Base-by-base conservation (phyloP, 2,113 vertebrate genomes). In the Nettapus auritus region DNA sequence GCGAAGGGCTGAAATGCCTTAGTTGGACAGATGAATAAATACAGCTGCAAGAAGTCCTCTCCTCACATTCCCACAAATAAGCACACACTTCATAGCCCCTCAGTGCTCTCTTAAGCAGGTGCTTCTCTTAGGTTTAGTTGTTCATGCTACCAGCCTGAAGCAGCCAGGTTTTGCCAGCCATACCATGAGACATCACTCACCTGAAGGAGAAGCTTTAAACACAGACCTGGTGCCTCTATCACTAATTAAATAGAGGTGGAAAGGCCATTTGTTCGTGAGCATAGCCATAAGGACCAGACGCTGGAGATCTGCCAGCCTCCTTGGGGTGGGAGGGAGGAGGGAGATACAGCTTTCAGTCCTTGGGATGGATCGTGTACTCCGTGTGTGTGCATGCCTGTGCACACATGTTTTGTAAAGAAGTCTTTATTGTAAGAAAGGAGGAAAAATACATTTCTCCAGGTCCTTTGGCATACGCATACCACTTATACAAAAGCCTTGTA, bases 331-430 rank as follows among this genome's bases (percentile, higher is more conserved):
- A 75, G 52, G n/a, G 42, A 81, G 42, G 21, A 90, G 8, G 17
- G 31, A 93, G 21, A 28, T 63, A 20, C 31, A 62, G n/a, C n/a
- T 90, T 78, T 78, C 25, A 75, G 59, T 55, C 28, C 23, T 6
- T 28, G 34, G 68, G 31, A 63, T 0, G 0, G 63, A 19, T 74
- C 18, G 0, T 3, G 14, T 46, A 20, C 11, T 55, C 12, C 25
- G 13, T 44, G 8, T 79, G 11, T 60, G n/a, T 38, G 38, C 85
- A 36, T 52, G 50, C 25, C 15, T 77, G 40, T 31, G 22, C 25
- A 21, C 52, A 44, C 23, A 3, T 20, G n/a, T 46, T 38, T 57
- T 62, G 17, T 71, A 28, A 74, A 66, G 29, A 9, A 46, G 7
- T 53, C 21, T 89, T 84, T 86, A 64, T 70, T 87, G 40, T 60